Conservation (phyloP, 2,113 vertebrate genomes). For the Tragelaphus buxtoni region DNA sequence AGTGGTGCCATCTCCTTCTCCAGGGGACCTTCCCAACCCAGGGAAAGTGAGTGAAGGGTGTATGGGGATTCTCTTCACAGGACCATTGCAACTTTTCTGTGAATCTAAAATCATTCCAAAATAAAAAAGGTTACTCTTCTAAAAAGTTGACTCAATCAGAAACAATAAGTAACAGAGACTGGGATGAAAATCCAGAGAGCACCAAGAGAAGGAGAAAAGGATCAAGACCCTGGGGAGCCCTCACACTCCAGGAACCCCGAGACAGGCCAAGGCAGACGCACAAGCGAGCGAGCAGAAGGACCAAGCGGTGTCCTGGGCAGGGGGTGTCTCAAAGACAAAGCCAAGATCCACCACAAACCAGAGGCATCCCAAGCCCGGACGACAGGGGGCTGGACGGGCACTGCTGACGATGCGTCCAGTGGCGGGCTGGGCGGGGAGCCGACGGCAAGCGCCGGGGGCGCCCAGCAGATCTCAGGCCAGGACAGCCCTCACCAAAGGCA, state of each 20-base stretch:
- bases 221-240: background rate
- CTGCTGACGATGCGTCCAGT: background rate
- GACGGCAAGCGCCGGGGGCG: fast-evolving
- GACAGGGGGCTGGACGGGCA: fast-evolving
- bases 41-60: background rate
- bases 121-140: background rate
- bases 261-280: background rate
- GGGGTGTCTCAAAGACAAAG: background rate
- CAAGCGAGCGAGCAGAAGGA: fast-evolving
- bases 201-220: background rate
- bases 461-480: too few relatives aligned
- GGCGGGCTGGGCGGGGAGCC: fast-evolving
- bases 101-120: background rate
- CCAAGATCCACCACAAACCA: background rate
- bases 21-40: background rate
- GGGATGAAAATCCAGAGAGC: background rate
- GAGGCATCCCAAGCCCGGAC: too few relatives aligned
- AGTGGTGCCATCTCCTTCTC: background rate
- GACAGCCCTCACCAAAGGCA: background rate
- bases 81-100: background rate
- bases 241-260: background rate
- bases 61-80: background rate
- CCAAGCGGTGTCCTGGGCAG: background rate
- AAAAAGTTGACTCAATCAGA: background rate
- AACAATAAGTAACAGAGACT: background rate